phyloP scores from a whole-genome alignment of 2,113 vertebrate species.

The Scomber scombrus region DNA sequence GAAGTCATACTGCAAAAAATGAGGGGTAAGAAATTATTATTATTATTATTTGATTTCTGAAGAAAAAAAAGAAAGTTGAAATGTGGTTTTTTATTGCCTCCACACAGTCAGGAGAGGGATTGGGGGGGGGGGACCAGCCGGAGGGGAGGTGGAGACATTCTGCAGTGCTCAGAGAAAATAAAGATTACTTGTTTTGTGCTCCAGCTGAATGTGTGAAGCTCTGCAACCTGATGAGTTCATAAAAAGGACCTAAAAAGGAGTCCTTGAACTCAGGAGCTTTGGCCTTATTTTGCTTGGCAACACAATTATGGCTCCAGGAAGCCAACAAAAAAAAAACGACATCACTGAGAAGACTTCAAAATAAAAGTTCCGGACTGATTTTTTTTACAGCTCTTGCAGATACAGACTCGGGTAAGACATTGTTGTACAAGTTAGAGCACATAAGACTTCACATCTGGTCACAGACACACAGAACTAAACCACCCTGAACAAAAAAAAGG shows the following conservation, averaged over 20 bases:
- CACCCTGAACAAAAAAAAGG: conserved; percentile 6
- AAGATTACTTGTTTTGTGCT: too few relatives aligned
- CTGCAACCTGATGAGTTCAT: background rate
- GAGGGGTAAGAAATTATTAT: background rate
- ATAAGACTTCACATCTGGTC: background rate
- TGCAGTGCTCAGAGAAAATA: too few relatives aligned
- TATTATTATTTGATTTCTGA: background rate
- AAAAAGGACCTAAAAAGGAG: background rate
- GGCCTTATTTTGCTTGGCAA: background rate
- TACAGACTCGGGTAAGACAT: conserved; percentile 3
- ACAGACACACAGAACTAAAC: conserved; percentile 13
- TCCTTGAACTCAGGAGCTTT: background rate
- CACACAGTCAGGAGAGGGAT: background rate
- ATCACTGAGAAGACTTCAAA: conserved; percentile 5
- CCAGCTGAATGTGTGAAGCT: background rate
- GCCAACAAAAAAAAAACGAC: background rate
- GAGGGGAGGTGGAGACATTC: too few relatives aligned
- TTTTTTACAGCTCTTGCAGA: conserved; percentile 7
- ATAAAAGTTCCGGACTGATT: background rate
- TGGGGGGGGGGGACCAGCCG: background rate
- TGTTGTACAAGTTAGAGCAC: background rate
- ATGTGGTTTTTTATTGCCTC: background rate
- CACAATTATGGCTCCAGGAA: conserved; percentile 12
- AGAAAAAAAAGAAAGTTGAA: background rate
- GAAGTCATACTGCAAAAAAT: background rate